Percentiles rank a stretch among this genome's conserved stretches.
phyloP scores from a whole-genome alignment of 2,888 invertebrate species.

The Parnassius mnemosyne region DNA sequence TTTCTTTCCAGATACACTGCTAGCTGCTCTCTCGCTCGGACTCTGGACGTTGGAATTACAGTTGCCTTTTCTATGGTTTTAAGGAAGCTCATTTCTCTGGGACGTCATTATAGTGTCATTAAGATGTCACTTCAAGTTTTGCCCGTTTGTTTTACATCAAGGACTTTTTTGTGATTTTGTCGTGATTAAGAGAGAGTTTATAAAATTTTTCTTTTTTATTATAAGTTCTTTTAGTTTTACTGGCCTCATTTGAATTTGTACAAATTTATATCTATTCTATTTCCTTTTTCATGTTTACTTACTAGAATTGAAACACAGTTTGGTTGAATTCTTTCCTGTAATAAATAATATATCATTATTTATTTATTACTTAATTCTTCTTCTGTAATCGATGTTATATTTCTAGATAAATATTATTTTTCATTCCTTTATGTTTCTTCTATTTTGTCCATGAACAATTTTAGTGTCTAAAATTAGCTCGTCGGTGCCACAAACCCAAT shows the following conservation, averaged over 20 bases:
- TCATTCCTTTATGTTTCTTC: slow-evolving; percentile 20
- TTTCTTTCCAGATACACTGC: slow-evolving; percentile 71
- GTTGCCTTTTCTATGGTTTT: slow-evolving; percentile 8
- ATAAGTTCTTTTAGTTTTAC: not conserved
- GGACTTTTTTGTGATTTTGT: not conserved
- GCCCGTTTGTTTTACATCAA: slow-evolving; percentile 1
- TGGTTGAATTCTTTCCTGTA: no score
- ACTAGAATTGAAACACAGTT: not conserved
- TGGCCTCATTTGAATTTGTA: not conserved
- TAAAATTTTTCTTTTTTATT: not conserved
- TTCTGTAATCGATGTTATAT: no score
- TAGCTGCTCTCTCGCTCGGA: slow-evolving; percentile 48
- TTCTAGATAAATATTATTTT: no score
- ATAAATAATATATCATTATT: no score
- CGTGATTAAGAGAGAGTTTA: not conserved
- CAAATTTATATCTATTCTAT: not conserved
- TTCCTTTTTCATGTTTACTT: not conserved
- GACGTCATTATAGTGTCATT: slow-evolving; percentile 9
- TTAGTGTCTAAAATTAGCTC: slow-evolving; percentile 5
- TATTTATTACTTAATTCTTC: no score
- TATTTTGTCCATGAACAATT: slow-evolving; percentile 15
- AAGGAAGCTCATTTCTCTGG: slow-evolving; percentile 7
- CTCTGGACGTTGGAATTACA: slow-evolving; percentile 27
- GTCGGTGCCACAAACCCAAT: not conserved
- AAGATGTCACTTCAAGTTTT: not conserved